phyloP scores from a whole-genome alignment of 2,797 vertebrate genomes.

The Peromyscus eremicus region DNA sequence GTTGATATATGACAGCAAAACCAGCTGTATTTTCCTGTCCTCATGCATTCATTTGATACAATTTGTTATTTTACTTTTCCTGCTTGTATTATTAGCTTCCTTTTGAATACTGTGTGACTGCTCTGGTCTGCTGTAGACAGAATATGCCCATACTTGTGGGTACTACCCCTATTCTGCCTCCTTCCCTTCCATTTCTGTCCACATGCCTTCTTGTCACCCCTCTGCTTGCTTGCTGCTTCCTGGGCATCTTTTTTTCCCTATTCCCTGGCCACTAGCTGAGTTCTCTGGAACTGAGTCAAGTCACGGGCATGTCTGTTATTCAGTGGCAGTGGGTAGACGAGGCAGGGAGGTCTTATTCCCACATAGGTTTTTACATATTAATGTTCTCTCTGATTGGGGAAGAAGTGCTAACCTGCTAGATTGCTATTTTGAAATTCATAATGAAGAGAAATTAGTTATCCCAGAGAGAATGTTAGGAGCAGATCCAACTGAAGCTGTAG shows the following conservation, averaged over 20 bases:
- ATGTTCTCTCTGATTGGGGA: constrained; percentile 18
- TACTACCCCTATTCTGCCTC: neutral
- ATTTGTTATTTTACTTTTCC: neutral
- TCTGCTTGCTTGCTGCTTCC: neutral
- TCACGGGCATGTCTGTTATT: neutral
- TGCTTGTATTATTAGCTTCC: neutral
- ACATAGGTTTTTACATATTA: neutral
- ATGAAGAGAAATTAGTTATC: constrained; percentile 56
- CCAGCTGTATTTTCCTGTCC: neutral
- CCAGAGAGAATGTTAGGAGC: neutral
- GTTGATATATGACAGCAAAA: neutral
- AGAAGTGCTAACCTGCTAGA: constrained; percentile 64
- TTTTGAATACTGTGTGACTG: neutral
- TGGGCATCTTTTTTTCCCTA: no score
- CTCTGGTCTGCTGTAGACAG: neutral
- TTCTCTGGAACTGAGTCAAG: neutral
- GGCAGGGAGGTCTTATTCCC: neutral
- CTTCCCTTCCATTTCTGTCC: neutral
- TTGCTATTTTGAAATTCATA: constrained; percentile 63
- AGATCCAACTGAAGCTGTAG: neutral
- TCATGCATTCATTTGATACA: neutral
- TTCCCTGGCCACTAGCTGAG: neutral
- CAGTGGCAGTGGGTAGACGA: neutral
- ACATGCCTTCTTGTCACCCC: neutral
- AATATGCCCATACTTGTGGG: neutral